Base-by-base conservation (phyloP, 2,113 vertebrate species). In the Aramus guarauna region DNA sequence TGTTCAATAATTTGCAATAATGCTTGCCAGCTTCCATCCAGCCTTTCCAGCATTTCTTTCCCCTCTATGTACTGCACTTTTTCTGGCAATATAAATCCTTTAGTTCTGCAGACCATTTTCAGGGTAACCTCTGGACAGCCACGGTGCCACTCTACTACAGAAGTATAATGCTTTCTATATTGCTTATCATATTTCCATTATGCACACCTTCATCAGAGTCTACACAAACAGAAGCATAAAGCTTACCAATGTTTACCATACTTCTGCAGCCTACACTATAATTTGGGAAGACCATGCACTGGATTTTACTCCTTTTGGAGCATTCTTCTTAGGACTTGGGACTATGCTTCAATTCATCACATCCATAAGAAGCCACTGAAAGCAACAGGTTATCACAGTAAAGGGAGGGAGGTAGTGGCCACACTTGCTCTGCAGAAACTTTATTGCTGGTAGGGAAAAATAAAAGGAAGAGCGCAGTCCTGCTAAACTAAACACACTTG, bases 141-240 rank as follows among this genome's bases (percentile, higher is more conserved):
- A 19, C 16, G 3, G 4, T 34, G 23, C 23, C 37, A 8, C 36
- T 68, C 21, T 22, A 24, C 12, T 8, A 34, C 0, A 5, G 36
- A 82, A 88, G 5, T 68, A 21, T 13, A 76, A 13, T 0, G 3
- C 7, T n/a, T 55, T 9, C 26, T 34, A 2, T 8, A 5, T 34
- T 72, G 17, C 20, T 59, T 22, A 6, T 6, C 23, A 5, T 20
- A 11, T 47, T 82, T 68, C 73, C 36, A 60, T 29, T 53, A 32
- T 13, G 6, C 22, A 30, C 2, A 1, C 29, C 53, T 76, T 34
- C 37, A 62, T 36, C 30, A 58, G 19, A 37, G 22, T 39, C 45
- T 32, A 8, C 14, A 58, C 9, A 15, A 76, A 39, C 48, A 91
- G 53, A 14, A 13, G 9, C 11, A 36, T 20, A 48, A 80, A 48